These are phyloP conservation scores for Acanthurus leucopareius DNA, from an alignment of 2,797 vertebrate species.

Conservation along the genomic window DNA sequence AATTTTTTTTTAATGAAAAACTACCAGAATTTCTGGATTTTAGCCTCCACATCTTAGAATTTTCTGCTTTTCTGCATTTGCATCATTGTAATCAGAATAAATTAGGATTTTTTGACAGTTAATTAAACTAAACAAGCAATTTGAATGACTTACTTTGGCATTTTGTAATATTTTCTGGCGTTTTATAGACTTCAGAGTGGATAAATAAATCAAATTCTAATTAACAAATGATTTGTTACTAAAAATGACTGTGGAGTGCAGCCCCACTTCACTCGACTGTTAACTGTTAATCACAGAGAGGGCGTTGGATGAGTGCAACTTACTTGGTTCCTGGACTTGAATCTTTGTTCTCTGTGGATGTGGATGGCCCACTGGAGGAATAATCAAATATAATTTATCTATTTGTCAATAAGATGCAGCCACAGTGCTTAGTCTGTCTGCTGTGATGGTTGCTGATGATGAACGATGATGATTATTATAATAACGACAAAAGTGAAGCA, in stretches of 20 bases:
- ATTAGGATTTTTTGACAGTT: background rate
- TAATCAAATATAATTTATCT: background rate
- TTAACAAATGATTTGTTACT: too few species aligned
- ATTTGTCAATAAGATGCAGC: conserved; percentile 3
- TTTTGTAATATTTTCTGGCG: background rate
- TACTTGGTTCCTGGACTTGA: conserved; percentile 44
- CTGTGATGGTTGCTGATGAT: conserved; percentile 10
- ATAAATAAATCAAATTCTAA: too few species aligned
- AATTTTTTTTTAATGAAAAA: background rate
- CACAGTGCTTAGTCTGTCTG: background rate
- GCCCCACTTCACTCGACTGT: background rate
- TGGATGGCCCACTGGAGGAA: conserved; percentile 31
- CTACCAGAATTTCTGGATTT: background rate
- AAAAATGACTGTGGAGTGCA: background rate
- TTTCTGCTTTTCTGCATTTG: background rate
- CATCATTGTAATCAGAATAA: background rate
- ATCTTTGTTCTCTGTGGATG: conserved; percentile 34
- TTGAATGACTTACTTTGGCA: background rate
- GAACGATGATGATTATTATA: conserved; percentile 40
- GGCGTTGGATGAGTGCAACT: background rate
- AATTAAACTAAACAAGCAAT: too few species aligned
- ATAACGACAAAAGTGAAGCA: conserved; percentile 28
- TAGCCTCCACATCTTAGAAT: background rate
- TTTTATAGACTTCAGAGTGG: too few species aligned
- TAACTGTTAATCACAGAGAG: background rate